Evolutionary conservation across 2,888 invertebrate species (phyloP).

Genomic region (Ichneumon xanthorius): DNA sequence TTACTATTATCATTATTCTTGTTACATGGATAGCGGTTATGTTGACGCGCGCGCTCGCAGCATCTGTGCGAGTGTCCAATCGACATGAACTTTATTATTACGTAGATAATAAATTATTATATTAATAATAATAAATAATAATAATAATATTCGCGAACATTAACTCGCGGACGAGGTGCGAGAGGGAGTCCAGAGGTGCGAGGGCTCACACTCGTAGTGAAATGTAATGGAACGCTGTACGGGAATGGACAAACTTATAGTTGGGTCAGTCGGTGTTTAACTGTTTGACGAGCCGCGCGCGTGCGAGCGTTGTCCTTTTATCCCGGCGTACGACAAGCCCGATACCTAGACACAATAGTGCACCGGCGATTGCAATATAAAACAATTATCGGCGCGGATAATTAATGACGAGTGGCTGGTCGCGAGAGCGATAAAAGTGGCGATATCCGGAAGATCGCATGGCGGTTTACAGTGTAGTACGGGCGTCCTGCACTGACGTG

Average conservation of each 20-base stretch:
- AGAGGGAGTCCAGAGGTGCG: constrained; percentile 60
- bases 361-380: neutral
- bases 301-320: neutral
- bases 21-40: too few species aligned
- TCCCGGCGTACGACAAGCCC: neutral
- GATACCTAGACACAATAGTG: neutral
- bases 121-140: too few species aligned
- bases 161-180: constrained; percentile 26
- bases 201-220: constrained; percentile 73
- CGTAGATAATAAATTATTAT: too few species aligned
- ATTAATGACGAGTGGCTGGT: too few species aligned
- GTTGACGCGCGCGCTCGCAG: too few species aligned
- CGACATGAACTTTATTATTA: too few species aligned
- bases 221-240: constrained; percentile 71
- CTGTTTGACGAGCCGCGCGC: constrained; percentile 63
- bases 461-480: constrained; percentile 37
- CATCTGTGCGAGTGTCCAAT: too few species aligned
- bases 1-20: too few species aligned
- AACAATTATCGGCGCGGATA: neutral
- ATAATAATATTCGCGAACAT: neutral
- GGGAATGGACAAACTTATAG: constrained; percentile 59
- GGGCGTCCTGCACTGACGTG: constrained; percentile 35
- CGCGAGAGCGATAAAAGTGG: neutral
- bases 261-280: constrained; percentile 75
- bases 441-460: constrained; percentile 9